Percentiles rank a stretch among this genome's conserved stretches.
Evolutionary conservation across 1,140 invertebrate genomes (phyloP).

Genomic region (Meteorus sp.): DNA sequence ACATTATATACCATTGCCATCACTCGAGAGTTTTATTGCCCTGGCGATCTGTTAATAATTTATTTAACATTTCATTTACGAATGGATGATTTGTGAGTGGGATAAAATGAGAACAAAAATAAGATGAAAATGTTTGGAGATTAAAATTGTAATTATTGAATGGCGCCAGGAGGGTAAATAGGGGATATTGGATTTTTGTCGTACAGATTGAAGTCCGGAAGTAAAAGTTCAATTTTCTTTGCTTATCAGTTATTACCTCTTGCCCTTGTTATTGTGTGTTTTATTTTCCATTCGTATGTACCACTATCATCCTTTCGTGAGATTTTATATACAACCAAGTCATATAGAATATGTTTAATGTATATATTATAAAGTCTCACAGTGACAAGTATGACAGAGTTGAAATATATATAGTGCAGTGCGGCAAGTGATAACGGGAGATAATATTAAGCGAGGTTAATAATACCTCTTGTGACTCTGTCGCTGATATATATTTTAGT

Average conservation of each 20-base stretch:
- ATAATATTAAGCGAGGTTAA: constrained; percentile 6
- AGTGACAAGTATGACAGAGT: background rate
- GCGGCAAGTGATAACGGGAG: constrained; percentile 8
- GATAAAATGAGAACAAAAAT: background rate
- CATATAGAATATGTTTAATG: no score
- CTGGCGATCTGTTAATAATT: background rate
- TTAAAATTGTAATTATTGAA: no score
- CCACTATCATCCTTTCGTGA: no score
- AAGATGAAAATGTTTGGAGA: no score
- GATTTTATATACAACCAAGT: no score
- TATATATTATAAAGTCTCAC: no score
- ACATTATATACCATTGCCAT: constrained; percentile 3
- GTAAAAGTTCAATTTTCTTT: no score
- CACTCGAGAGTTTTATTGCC: constrained; percentile 8
- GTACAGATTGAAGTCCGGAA: background rate
- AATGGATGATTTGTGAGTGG: background rate
- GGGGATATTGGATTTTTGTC: background rate
- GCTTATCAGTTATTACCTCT: no score
- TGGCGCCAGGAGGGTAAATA: no score
- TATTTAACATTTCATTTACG: background rate
- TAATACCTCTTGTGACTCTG: constrained; percentile 1
- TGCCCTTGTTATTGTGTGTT: no score
- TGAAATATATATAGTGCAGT: background rate
- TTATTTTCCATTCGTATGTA: no score
- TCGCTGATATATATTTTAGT: no score